These are phyloP conservation scores for Tor tambroides DNA, from an alignment of 2,113 vertebrate species.

Conservation along the genomic window DNA sequence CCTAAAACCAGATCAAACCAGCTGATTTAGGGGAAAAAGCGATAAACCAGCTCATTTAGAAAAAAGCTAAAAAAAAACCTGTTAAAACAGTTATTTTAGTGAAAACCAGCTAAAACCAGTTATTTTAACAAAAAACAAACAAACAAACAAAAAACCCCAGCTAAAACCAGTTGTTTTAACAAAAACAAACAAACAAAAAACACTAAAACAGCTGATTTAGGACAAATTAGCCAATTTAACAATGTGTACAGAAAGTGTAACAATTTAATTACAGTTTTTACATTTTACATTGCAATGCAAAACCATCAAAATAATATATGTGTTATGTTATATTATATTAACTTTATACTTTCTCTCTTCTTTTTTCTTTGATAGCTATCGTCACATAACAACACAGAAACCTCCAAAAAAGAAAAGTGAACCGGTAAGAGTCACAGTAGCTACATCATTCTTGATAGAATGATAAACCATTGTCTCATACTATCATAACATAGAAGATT, in stretches of 20 bases:
- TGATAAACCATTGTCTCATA: neutral
- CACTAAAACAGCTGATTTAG: too few species aligned
- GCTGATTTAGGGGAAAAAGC: too few species aligned
- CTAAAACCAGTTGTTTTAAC: too few species aligned
- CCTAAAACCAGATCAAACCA: too few species aligned
- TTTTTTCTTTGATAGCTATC: conserved; percentile 69
- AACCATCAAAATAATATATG: neutral
- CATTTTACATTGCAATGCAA: neutral
- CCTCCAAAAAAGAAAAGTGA: conserved; percentile 73
- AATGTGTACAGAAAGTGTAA: neutral
- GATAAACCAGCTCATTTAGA: too few species aligned
- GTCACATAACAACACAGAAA: conserved; percentile 75
- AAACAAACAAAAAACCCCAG: too few species aligned
- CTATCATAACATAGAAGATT: neutral
- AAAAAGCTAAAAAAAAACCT: too few species aligned
- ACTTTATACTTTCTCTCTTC: neutral
- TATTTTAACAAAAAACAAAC: too few species aligned
- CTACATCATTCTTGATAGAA: neutral
- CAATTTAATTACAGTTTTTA: neutral
- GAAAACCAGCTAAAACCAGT: too few species aligned
- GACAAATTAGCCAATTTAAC: too few species aligned
- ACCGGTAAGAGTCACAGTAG: conserved; percentile 62
- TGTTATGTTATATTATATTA: neutral
- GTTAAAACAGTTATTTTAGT: too few species aligned
- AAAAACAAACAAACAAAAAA: too few species aligned